Conservation (phyloP, 2,888 invertebrate genomes). For the Trissonchulus latispiculum region DNA sequence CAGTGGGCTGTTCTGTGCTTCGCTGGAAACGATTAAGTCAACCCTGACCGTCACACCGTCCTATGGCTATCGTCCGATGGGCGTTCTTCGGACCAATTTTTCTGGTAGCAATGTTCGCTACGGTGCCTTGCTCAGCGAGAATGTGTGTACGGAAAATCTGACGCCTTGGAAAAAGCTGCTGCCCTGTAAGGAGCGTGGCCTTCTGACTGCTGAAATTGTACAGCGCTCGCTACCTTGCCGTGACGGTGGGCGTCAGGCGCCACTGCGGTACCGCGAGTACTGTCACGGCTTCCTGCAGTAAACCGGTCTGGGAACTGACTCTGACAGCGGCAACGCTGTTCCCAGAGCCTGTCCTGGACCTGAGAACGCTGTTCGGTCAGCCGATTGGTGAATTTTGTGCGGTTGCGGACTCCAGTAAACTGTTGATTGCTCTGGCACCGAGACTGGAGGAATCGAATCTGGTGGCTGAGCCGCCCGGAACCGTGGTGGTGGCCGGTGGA, state of each 20-base stretch:
- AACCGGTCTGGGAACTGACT: constrained; percentile 63
- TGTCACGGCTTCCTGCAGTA: too few relatives aligned
- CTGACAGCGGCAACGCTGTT: constrained; percentile 78
- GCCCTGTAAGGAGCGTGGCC: constrained; percentile 81
- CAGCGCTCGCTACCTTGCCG: constrained; percentile 81
- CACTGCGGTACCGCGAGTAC: too few relatives aligned
- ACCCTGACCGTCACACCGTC: constrained; percentile 72
- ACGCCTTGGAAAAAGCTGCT: constrained; percentile 96
- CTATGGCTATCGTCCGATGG: constrained; percentile 67
- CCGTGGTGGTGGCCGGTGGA: too few relatives aligned
- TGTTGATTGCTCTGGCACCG: too few relatives aligned
- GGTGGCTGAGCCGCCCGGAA: too few relatives aligned
- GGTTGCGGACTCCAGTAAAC: too few relatives aligned
- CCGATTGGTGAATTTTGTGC: too few relatives aligned
- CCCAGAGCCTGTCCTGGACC: constrained; percentile 56
- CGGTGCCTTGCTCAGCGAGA: constrained; percentile 81
- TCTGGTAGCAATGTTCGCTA: constrained; percentile 55
- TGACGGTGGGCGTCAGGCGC: constrained; percentile 71
- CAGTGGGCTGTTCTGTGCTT: constrained; percentile 89
- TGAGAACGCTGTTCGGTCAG: too few relatives aligned
- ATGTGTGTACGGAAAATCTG: constrained; percentile 95
- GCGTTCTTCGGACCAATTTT: constrained; percentile 46
- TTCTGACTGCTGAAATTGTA: constrained; percentile 81
- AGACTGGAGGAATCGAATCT: too few relatives aligned
- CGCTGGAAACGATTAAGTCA: constrained; percentile 79